Base-by-base conservation (phyloP, 2,888 invertebrate species). In the Rosalia funebris region DNA sequence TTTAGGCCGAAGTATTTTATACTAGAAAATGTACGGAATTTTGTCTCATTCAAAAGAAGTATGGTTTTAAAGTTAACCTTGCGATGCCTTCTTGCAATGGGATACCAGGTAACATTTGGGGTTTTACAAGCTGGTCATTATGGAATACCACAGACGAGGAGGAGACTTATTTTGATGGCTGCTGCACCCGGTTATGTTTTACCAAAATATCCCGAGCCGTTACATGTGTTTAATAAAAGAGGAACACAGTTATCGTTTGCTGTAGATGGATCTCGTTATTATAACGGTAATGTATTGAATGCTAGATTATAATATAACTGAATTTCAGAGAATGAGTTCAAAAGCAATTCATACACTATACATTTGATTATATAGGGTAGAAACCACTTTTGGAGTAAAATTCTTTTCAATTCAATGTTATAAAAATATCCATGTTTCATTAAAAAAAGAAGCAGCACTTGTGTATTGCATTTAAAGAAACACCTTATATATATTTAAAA, bases 71-170 rank as follows among this genome's bases (percentile, higher is more conserved):
- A 93, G 80, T 78, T 94, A 66, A 90, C 93, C 0, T 78, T 94
- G 31, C 82, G 91, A 0, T 90, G 92, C 65, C 82, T 95, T 11
- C 75, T 93, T 19, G 86, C 88, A 47, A 93, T 95, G 90, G 94
- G 93, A 0, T 95, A 95, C 76, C 93, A 94, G 81, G 93, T 92
- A 67, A 89, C 92, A 0, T 92, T 93, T 75, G 93, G 92, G 0
- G 86, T 94, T n/a, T 77, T 95, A 10, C 94, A 94, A 82, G 93
- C 93, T 0, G 95, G 94, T 1, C 88, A 90, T 76, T 94, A 91
- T 75, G 95, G 94, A 0, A 88, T 94, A 1, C 91, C 94, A 1
- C 93, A 94, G 78, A 93, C 91, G 0, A 83, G 93, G 48, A 82
- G 92, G 69, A 84, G 93, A 42, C 60, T 80, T 32, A 89, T 95